Base-by-base conservation (phyloP, 2,113 vertebrate genomes). In the Burhinus bistriatus region DNA sequence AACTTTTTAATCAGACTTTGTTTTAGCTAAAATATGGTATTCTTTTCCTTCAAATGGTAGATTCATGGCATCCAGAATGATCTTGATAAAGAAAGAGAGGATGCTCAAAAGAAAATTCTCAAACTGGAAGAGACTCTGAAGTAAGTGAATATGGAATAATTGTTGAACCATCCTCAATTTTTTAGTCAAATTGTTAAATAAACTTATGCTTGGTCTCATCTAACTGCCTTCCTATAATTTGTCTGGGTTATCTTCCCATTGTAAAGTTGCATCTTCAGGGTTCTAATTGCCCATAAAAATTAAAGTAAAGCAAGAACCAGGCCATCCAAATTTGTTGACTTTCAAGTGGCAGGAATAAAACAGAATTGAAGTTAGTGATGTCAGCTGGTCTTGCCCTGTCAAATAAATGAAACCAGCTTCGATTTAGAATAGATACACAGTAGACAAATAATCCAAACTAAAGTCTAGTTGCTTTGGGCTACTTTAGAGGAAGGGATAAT, bases 111-210 rank as follows among this genome's bases (percentile, higher is more conserved):
- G 97, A 98, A 97, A 93, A 97, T 98, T 62, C 73, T 9, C 42
- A 97, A 96, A 65, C 76, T 98, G 80, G 97, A 98, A 54, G 98
- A 98, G 15, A 29, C 78, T 90, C 82, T 98, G 83, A 98, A 95
- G 98, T 98, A 90, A 98, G 98, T 98, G 94, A 95, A 55, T 57
- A 4, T 83, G 40, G 38, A 83, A 69, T 76, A 59, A 57, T 83
- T 89, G 16, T 73, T 91, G n/a, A 54, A 51, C 23, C 12, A 22
- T 32, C 5, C 71, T 19, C 15, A 9, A 30, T 34, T 54, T 52
- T 61, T 75, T 55, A 78, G 38, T 36, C 61, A 61, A 26, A 66
- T 91, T 88, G 59, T 45, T 90, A 59, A 59, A 36, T 83, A 44
- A 55, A 59, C 3, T 15, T 26, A 47, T 15, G 15, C 32, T 86